Evolutionary conservation across 2,888 invertebrate species (phyloP).

Genomic region (Mayetiola destructor): DNA sequence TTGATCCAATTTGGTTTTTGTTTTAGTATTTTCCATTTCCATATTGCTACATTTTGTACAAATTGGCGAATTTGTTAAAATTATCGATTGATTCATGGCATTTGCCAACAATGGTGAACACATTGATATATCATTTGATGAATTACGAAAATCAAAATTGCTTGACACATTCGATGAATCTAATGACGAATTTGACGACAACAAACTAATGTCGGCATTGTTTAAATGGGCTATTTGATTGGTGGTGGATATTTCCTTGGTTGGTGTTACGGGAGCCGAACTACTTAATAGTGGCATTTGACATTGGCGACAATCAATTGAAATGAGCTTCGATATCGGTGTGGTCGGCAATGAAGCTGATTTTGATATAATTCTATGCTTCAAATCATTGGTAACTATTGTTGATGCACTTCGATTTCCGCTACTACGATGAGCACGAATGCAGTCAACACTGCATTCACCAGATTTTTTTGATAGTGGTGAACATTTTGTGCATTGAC

Average conservation of each 20-base stretch:
- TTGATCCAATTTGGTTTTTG: conserved; percentile 75
- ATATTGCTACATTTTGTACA: conserved; percentile 37
- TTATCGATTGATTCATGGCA: not conserved
- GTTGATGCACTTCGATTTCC: not conserved
- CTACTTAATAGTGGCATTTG: conserved; percentile 2
- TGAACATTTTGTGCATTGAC: not conserved
- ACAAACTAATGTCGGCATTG: not conserved
- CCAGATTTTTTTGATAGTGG: not conserved
- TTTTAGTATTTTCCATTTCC: conserved; percentile 59
- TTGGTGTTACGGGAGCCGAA: not conserved
- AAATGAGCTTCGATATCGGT: not conserved
- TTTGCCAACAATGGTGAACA: not conserved
- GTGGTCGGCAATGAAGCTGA: conserved; percentile 2
- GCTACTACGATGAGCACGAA: not conserved
- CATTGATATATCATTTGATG: not conserved
- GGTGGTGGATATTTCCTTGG: not conserved
- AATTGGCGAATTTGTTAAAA: conserved; percentile 20
- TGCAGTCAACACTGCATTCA: not conserved
- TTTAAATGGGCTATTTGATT: not conserved
- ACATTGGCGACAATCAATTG: conserved; percentile 5
- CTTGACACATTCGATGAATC: not conserved
- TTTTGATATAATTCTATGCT: not conserved
- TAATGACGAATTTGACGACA: too few relatives aligned
- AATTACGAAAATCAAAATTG: not conserved
- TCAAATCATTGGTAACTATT: conserved; percentile 8